These are phyloP conservation scores for Centropristis striata DNA, from an alignment of 2,113 vertebrate genomes.

Conservation along the genomic window DNA sequence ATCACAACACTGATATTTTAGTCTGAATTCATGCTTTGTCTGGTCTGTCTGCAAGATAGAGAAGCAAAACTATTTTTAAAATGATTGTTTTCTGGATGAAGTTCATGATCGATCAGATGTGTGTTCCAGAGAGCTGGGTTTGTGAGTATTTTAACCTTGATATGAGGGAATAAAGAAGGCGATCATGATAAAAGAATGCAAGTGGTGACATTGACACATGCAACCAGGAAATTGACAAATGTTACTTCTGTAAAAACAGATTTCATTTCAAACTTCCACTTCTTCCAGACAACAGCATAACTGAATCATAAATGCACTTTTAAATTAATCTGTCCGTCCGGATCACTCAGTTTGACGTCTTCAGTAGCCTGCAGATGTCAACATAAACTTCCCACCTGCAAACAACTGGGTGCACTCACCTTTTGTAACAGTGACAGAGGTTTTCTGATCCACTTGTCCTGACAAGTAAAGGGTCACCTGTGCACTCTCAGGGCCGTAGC, in stretches of 20 bases:
- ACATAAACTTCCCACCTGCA: background rate
- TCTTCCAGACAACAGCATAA: no score
- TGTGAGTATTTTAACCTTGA: no score
- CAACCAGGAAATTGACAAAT: background rate
- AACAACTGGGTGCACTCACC: conserved; percentile 56
- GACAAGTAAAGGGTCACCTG: conserved; percentile 78
- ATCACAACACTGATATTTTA: no score
- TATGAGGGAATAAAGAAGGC: background rate
- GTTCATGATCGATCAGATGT: no score
- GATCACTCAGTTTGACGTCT: background rate
- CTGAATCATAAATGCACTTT: background rate
- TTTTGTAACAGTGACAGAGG: conserved; percentile 46
- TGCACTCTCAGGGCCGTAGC: conserved; percentile 79
- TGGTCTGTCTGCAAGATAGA: no score
- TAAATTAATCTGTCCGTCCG: background rate
- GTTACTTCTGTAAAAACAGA: background rate
- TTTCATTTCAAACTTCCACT: background rate
- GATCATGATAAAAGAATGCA: background rate
- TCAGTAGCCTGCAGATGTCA: background rate
- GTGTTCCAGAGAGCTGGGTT: no score
- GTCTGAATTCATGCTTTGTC: no score
- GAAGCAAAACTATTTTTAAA: no score
- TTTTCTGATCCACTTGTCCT: conserved; percentile 7
- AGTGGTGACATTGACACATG: background rate
- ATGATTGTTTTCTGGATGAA: no score